phyloP scores from a whole-genome alignment of 2,797 vertebrate genomes.

The Xiphorhynchus erythropygius region DNA sequence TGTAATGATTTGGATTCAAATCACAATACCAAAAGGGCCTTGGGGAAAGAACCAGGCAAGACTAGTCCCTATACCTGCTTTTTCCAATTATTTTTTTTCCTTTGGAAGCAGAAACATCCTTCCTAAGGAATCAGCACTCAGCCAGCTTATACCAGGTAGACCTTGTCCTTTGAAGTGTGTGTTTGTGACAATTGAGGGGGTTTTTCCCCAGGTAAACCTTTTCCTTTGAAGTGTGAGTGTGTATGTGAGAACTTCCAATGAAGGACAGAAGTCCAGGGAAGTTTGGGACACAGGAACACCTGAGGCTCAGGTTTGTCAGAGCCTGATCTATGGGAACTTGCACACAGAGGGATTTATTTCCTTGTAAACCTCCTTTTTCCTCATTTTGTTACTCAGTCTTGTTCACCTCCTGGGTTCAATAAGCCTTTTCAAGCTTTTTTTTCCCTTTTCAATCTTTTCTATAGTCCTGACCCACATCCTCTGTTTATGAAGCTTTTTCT shows the following conservation, averaged over 20 bases:
- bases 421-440: background rate
- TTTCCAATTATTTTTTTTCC: background rate
- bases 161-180: background rate
- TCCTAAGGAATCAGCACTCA: background rate
- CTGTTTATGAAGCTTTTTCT: slow-evolving; percentile 10
- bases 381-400: background rate
- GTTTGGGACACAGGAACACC: background rate
- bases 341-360: background rate
- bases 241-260: background rate
- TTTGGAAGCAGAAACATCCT: background rate
- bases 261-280: background rate
- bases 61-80: background rate
- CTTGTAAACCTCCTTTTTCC: background rate
- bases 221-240: background rate
- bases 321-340: background rate
- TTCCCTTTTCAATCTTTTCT: background rate
- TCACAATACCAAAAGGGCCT: background rate
- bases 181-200: background rate
- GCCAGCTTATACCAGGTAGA: background rate
- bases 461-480: background rate
- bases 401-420: background rate
- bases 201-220: background rate
- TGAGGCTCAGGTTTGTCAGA: background rate
- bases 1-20: background rate
- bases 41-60: background rate